Conservation (phyloP, 2,113 vertebrate species). For the Regulus satrapa region DNA sequence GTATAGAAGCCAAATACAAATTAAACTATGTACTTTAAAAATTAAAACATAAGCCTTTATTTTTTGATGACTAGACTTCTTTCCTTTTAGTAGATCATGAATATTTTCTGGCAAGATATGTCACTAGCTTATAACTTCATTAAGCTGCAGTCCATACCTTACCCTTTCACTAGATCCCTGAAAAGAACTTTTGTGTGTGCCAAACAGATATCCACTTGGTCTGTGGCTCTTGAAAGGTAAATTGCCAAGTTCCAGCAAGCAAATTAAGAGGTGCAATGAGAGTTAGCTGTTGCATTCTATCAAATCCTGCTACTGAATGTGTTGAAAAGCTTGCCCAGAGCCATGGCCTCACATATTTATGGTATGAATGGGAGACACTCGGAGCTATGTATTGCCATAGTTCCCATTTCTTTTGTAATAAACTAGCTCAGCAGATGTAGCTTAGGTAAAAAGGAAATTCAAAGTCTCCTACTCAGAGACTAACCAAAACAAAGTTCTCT, state of each 20-base stretch:
- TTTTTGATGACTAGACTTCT: slow-evolving; percentile 3
- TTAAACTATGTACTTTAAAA: not conserved
- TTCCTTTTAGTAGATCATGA: slow-evolving; percentile 10
- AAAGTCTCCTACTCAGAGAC: slow-evolving; percentile 40
- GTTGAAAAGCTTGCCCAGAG: slow-evolving; percentile 45
- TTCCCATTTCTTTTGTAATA: slow-evolving; percentile 61
- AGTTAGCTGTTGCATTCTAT: slow-evolving; percentile 63
- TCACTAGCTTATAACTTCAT: slow-evolving; percentile 62
- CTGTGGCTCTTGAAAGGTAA: slow-evolving; percentile 65
- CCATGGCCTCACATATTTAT: slow-evolving; percentile 53
- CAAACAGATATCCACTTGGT: slow-evolving; percentile 61
- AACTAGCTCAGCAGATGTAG: slow-evolving; percentile 63
- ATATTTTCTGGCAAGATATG: slow-evolving; percentile 59
- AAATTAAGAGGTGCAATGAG: slow-evolving; percentile 58
- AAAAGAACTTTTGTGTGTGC: slow-evolving; percentile 62
- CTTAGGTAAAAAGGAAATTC: slow-evolving; percentile 53
- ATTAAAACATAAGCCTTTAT: not conserved
- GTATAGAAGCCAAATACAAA: not conserved
- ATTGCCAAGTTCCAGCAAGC: slow-evolving; percentile 57
- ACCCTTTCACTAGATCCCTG: slow-evolving; percentile 51
- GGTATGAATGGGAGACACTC: slow-evolving; percentile 43
- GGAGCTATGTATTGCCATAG: slow-evolving; percentile 53
- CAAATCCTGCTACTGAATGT: slow-evolving; percentile 55
- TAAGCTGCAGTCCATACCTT: slow-evolving; percentile 59
- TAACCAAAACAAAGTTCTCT: slow-evolving; percentile 44